Base-by-base conservation (phyloP, 2,888 invertebrate genomes). In the Hemistola chrysoprasaria region DNA sequence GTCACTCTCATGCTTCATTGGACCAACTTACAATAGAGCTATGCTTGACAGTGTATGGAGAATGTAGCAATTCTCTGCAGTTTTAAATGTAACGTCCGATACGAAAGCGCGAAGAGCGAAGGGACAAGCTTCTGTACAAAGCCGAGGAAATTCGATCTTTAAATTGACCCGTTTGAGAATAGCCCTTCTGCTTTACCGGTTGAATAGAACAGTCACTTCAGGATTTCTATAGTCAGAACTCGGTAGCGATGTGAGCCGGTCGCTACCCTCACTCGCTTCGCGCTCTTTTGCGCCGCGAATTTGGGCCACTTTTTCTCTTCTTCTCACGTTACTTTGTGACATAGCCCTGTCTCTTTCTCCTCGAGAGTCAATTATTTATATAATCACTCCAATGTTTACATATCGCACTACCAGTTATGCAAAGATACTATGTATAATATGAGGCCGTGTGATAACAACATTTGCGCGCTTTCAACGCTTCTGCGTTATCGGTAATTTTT, bases 231-330 rank as follows among this genome's bases (percentile, higher is more conserved):
- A 83, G 85, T 87, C 76, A 82, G 78, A 80, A 80, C 65, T 80
- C 82, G 83, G 85, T 86, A 80, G 87, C 86, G 87, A 87, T 86
- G 87, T 83, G 81, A 84, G 78, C 64, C 81, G 84, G 83, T 76
- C 86, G 86, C 74, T 62, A 65, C 62, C 70, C 71, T 78, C 76
- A 71, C 71, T 74, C 78, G 76, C 78, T 75, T 72, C 71, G 70
- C 75, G 75, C 69, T 71, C 59, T 65, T 68, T 68, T 63, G 67
- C 71, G 72, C 72, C 76, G 74, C 71, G 73, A 39, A 84, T 78
- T 85, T 81, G 70, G 83, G 74, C 69, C 81, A 78, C 75, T 71
- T 57, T 59, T 57, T 57, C 47, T 75, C 77, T 61, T 68, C 58
- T 42, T 73, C 75, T 52, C 50, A 62, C 75, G 51, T 47, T 50